phyloP scores from a whole-genome alignment of 2,113 vertebrate genomes.

The Crypturellus undulatus region DNA sequence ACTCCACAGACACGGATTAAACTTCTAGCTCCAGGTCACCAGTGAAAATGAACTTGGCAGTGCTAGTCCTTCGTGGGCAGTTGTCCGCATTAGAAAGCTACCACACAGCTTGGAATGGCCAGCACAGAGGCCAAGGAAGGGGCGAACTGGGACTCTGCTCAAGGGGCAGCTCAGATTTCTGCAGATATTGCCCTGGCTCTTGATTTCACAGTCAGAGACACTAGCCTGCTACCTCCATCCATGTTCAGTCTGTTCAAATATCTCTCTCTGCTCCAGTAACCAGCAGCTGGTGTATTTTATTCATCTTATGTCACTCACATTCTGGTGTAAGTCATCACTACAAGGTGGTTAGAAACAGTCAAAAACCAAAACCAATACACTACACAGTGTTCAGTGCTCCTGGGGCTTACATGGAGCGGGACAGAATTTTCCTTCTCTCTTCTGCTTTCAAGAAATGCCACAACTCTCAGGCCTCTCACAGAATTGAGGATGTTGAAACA shows the following conservation, averaged over 20 bases:
- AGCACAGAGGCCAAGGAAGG: neutral
- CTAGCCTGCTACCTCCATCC: neutral
- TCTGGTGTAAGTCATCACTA: neutral
- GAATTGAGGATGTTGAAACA: neutral
- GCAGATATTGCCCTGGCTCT: neutral
- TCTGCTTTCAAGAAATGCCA: neutral
- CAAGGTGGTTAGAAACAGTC: neutral
- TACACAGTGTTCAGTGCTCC: neutral
- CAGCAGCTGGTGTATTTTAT: neutral
- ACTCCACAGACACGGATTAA: neutral
- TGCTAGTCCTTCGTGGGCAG: neutral
- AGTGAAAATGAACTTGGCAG: neutral
- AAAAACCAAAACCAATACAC: neutral
- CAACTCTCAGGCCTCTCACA: neutral
- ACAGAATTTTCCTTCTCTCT: neutral
- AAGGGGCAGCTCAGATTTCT: neutral
- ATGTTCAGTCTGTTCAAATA: neutral
- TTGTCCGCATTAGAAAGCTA: neutral
- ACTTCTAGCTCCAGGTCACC: neutral
- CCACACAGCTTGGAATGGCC: neutral
- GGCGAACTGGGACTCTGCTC: neutral
- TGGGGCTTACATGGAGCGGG: neutral
- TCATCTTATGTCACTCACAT: slow-evolving; percentile 6
- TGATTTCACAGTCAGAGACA: neutral
- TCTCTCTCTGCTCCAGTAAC: slow-evolving; percentile 24